Percentiles rank a stretch among this genome's conserved stretches.
phyloP scores from a whole-genome alignment of 2,888 invertebrate genomes.

The Campoplex nolae region DNA sequence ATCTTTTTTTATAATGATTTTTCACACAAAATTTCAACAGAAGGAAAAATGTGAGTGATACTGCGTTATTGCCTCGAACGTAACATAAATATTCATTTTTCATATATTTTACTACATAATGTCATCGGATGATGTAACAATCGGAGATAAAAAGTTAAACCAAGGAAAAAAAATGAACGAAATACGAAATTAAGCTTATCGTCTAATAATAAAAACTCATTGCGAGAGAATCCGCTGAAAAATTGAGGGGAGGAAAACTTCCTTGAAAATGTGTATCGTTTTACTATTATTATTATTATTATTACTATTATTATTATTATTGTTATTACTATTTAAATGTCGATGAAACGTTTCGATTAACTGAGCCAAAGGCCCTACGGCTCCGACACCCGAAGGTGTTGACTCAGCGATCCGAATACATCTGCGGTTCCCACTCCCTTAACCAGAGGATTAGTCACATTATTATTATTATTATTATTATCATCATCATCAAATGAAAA shows the following conservation, averaged over 20 bases:
- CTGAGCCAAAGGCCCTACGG: no score
- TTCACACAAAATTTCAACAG: not conserved
- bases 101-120: slow-evolving; percentile 71
- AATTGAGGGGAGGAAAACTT: slow-evolving; percentile 7
- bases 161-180: slow-evolving; percentile 13
- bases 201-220: slow-evolving; percentile 38
- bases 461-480: slow-evolving; percentile 3
- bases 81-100: slow-evolving; percentile 69
- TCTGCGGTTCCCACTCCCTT: no score
- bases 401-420: no score
- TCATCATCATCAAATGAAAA: slow-evolving; percentile 28
- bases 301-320: slow-evolving; percentile 18
- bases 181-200: slow-evolving; percentile 50
- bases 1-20: not conserved
- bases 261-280: slow-evolving; percentile 27
- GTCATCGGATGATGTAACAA: slow-evolving; percentile 58
- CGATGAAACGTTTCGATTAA: no score
- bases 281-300: slow-evolving; percentile 24
- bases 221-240: slow-evolving; percentile 31
- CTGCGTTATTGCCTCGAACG: slow-evolving; percentile 60
- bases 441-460: no score
- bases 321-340: slow-evolving; percentile 7
- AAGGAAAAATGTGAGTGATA: slow-evolving; percentile 4
- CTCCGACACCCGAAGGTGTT: no score
- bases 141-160: slow-evolving; percentile 10